Conservation (phyloP, 1,140 invertebrate genomes). For the Drosophila paulistorum region DNA sequence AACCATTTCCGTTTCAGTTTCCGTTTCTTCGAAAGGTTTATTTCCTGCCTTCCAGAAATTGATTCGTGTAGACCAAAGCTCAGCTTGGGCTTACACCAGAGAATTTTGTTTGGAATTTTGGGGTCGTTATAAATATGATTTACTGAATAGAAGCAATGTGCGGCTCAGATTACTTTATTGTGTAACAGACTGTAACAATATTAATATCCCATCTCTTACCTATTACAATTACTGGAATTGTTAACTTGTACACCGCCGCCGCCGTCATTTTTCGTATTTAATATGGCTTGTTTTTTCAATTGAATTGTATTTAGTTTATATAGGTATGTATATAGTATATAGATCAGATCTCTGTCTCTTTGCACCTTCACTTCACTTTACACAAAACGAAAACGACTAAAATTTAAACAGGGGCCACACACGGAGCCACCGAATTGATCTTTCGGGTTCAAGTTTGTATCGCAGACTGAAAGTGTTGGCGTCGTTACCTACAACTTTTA, state of each 20-base stretch:
- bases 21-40: no score
- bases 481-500: slow-evolving; percentile 46
- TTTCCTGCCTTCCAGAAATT: no score
- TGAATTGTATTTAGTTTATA: not conserved
- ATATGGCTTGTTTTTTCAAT: not conserved
- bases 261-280: not conserved
- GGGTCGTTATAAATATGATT: no score
- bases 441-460: slow-evolving; percentile 67
- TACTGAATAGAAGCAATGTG: not conserved
- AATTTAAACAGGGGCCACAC: slow-evolving; percentile 18
- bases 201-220: slow-evolving; percentile 38
- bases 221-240: slow-evolving; percentile 60
- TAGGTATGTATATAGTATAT: not conserved
- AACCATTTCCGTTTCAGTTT: no score
- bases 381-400: not conserved
- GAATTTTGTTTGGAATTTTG: no score
- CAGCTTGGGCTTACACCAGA: no score
- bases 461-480: slow-evolving; percentile 63
- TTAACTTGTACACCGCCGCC: not conserved
- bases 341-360: not conserved
- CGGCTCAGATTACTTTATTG: not conserved
- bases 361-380: slow-evolving; percentile 6
- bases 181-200: not conserved
- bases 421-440: slow-evolving; percentile 59
- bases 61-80: no score